Conservation (phyloP, 1,140 invertebrate species). For the Orchestia grillus region DNA sequence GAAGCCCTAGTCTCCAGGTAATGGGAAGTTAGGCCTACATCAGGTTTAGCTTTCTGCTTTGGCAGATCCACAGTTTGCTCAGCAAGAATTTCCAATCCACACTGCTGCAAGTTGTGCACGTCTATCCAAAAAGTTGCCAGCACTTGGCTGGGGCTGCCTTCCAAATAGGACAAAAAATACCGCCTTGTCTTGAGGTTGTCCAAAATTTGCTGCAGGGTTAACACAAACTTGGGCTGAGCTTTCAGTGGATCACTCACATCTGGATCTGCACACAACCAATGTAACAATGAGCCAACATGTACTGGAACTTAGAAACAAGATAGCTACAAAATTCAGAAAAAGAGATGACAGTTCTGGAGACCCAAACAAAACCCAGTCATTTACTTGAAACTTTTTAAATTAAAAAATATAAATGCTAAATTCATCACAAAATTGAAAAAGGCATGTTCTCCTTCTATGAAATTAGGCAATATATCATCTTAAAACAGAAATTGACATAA, state of each 20-base stretch:
- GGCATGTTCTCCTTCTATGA: too few species aligned
- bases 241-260: slow-evolving; percentile 23
- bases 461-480: too few species aligned
- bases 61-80: neutral
- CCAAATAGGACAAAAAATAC: slow-evolving; percentile 2
- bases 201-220: slow-evolving; percentile 15
- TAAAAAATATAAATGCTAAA: too few species aligned
- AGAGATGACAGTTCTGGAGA: too few species aligned
- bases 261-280: neutral
- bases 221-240: neutral
- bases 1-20: neutral
- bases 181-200: slow-evolving; percentile 23
- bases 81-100: slow-evolving; percentile 40
- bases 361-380: too few species aligned
- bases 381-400: too few species aligned
- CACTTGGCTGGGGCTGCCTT: neutral
- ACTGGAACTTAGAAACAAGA: too few species aligned
- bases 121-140: slow-evolving; percentile 39
- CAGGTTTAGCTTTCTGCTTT: neutral
- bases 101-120: slow-evolving; percentile 40
- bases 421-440: too few species aligned
- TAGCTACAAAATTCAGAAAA: too few species aligned
- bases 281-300: too few species aligned
- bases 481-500: too few species aligned
- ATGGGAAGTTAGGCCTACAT: neutral